Evolutionary conservation across 2,888 invertebrate species (phyloP), one percentile per base, ranked within the genome.

Genomic region (Hetaerina titia): DNA sequence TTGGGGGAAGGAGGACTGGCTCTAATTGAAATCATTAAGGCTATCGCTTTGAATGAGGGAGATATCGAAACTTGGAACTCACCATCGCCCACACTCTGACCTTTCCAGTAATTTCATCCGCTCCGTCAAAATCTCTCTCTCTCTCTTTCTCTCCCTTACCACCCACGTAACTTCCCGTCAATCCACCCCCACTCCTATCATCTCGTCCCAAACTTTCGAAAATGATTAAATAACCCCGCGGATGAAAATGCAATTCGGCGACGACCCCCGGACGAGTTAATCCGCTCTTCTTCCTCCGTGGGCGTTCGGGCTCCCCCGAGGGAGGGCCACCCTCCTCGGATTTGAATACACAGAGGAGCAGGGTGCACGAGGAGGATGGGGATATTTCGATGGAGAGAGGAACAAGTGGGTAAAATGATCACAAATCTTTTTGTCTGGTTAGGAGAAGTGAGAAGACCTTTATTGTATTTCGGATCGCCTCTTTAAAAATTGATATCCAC

Each of bases 211-310:
- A 22, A 22, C 22, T n/a, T 69, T 17, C 69, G 25, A 31, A 81
- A 81, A 25, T 31, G 81, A 81, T 81, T 81, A 81, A 81, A 81
- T 81, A 81, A 81, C 31, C 31, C 81, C 25, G 31, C 81, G 81
- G 81, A 15, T 2, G 69, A 22, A 22, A 22, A 7, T 25, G 81
- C 9, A 13, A 81, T 11, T 5, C 13, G 81, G 81, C 25, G 9
- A 81, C 45, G 45, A 45, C 45, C 45, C 45, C 45, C 45, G 1
- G 45, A 45, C 81, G 81, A 7, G 31, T 31, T 81, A 81, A 81
- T 81, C 15, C 81, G 31, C 11, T 11, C 25, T 2, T 81, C 31
- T 81, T 31, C 45, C 45, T 45, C 45, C 45, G 45, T 45, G 45
- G 45, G 45, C 45, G 45, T 45, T 31, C 81, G 69, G 81, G 11